These are phyloP conservation scores for Prionace glauca DNA, from an alignment of 2,797 vertebrate species.

Conservation along the genomic window DNA sequence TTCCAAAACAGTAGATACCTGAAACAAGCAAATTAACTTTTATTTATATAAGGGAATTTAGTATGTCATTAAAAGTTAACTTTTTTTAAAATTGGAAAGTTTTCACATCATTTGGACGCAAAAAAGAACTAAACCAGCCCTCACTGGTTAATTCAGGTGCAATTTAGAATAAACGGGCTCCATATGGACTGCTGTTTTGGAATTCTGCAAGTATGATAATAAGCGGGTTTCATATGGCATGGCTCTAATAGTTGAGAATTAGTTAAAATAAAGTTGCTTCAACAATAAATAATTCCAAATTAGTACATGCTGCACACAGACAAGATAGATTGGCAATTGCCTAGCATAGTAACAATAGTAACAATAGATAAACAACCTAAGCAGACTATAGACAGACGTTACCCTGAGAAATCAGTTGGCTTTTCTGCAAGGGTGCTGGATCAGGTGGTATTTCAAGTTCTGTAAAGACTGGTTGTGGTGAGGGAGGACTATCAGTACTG, in stretches of 20 bases:
- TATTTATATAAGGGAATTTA: background rate
- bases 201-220: background rate
- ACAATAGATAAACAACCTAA: slow-evolving; percentile 35
- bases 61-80: background rate
- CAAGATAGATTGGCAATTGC: slow-evolving; percentile 53
- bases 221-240: background rate
- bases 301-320: slow-evolving; percentile 36
- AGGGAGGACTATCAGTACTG: slow-evolving; percentile 71
- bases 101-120: background rate
- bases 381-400: slow-evolving; percentile 48
- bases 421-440: slow-evolving; percentile 58
- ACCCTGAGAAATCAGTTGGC: slow-evolving; percentile 70
- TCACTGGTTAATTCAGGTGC: background rate
- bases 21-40: background rate
- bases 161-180: background rate
- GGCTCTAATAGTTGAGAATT: background rate
- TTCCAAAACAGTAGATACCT: background rate
- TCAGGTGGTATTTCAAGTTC: slow-evolving; percentile 61
- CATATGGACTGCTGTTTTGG: background rate
- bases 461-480: slow-evolving; percentile 66
- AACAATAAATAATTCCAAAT: background rate
- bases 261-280: background rate
- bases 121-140: background rate
- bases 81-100: background rate
- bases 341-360: slow-evolving; percentile 25